Conservation (phyloP, 1,140 invertebrate species). For the Periplaneta americana region DNA sequence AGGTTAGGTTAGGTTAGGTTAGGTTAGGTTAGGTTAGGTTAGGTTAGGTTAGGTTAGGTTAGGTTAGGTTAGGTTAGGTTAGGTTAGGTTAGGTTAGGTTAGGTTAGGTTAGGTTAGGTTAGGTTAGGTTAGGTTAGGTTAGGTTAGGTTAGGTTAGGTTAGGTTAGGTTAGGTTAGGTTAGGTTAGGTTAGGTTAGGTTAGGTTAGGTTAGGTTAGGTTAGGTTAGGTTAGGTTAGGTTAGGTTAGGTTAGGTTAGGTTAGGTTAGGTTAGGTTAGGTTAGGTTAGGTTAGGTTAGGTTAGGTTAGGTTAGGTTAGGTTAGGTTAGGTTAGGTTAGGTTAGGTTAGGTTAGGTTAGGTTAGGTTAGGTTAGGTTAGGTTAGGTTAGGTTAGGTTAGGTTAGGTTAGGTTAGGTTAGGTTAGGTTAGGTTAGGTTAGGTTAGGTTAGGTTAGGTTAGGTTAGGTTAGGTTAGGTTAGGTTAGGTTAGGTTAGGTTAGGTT, state of each 20-base stretch:
- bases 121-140: constrained; percentile 21
- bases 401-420: too few relatives aligned
- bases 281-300: constrained; percentile 11
- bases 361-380: constrained; percentile 10
- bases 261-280: constrained; percentile 10
- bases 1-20: constrained; percentile 24
- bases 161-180: constrained; percentile 20
- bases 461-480: too few relatives aligned
- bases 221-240: not conserved
- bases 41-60: constrained; percentile 23
- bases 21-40: constrained; percentile 25
- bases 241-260: constrained; percentile 6
- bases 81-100: constrained; percentile 22
- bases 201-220: constrained; percentile 9
- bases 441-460: too few relatives aligned
- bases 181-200: constrained; percentile 21
- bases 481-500: too few relatives aligned
- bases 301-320: constrained; percentile 8
- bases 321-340: constrained; percentile 10
- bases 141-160: constrained; percentile 22
- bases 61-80: constrained; percentile 22
- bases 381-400: constrained; percentile 6
- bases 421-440: too few relatives aligned
- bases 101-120: constrained; percentile 20
- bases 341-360: constrained; percentile 5